Evolutionary conservation across 2,113 vertebrate species (phyloP), one percentile per base, ranked within the genome.

Genomic region (Bos javanicus): DNA sequence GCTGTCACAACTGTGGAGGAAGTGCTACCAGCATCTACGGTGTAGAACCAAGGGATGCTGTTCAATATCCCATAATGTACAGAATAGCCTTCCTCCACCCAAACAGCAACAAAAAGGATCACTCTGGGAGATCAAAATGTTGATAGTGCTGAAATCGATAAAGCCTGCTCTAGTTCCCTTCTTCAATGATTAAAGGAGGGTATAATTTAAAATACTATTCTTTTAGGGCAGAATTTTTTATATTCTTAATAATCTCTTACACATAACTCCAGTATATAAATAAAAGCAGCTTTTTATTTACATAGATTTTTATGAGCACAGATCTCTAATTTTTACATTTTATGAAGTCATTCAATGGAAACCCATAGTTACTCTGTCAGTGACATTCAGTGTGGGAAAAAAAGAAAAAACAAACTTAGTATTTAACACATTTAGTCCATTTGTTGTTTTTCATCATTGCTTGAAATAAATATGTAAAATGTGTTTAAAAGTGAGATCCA

Each of bases 401-500:
- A 91, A 78, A 71, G 28, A 60, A 14, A 60, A 60, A 25, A 54
- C 25, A 39, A 28, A 54, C 19, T 71, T 82, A 23, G 14, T 82
- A 76, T 74, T 85, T 84, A 74, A 92, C 36, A 57, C 33, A 94
- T 74, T 92, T 36, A 87, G 28, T 80, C 11, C 30, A 87, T 52
- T 93, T 52, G 14, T 52, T 87, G 26, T 92, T 81, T 92, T 97
- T 92, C 43, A 50, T 48, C 85, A 88, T 86, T 76, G 83, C 48
- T 95, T 87, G 67, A 88, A 93, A 91, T 23, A 92, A 67, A 43
- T 43, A 23, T 21, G 16, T 87, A 52, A 95, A 94, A 56, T 89
- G 25, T 92, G 30, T 89, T 97, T 93, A 76, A 93, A 93, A 89
- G 23, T 62, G 33, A 97, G 95, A 89, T 76, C 54, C 25, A 86